Evolutionary conservation across 2,113 vertebrate genomes (phyloP).

Genomic region (Solea senegalensis): DNA sequence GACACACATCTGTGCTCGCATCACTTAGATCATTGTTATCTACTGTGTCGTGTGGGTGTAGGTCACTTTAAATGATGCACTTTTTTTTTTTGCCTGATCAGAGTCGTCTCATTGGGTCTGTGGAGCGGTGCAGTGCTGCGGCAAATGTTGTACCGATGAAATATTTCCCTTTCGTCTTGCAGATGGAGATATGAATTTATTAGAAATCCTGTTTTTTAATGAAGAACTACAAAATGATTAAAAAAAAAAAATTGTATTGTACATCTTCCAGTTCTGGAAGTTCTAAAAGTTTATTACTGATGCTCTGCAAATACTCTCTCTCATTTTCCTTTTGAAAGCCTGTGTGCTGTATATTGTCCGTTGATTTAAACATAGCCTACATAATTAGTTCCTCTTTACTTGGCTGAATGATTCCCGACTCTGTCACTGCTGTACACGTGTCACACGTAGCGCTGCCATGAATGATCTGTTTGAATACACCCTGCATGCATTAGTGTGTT

Average conservation of each 20-base stretch:
- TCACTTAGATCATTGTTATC: too few species aligned
- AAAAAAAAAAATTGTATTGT: background rate
- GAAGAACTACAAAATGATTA: background rate
- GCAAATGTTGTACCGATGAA: background rate
- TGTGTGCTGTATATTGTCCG: background rate
- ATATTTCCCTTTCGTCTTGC: conserved; percentile 10
- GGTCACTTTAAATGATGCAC: too few species aligned
- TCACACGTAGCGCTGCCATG: conserved; percentile 25
- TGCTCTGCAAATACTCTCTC: background rate
- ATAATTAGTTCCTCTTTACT: background rate
- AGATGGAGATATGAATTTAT: background rate
- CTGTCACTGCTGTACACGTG: conserved; percentile 11
- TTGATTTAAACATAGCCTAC: background rate
- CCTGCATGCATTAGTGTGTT: background rate
- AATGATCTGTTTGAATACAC: conserved; percentile 11
- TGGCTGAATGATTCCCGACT: conserved; percentile 13
- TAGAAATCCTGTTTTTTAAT: background rate
- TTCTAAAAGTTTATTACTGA: too few species aligned
- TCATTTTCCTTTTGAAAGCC: too few species aligned
- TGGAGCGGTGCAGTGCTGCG: background rate
- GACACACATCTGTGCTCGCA: too few species aligned
- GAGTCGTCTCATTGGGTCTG: background rate
- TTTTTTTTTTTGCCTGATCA: background rate
- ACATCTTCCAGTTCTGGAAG: too few species aligned
- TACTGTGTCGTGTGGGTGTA: too few species aligned